Conservation (phyloP, 2,797 vertebrate genomes). For the Graptemys geographica region DNA sequence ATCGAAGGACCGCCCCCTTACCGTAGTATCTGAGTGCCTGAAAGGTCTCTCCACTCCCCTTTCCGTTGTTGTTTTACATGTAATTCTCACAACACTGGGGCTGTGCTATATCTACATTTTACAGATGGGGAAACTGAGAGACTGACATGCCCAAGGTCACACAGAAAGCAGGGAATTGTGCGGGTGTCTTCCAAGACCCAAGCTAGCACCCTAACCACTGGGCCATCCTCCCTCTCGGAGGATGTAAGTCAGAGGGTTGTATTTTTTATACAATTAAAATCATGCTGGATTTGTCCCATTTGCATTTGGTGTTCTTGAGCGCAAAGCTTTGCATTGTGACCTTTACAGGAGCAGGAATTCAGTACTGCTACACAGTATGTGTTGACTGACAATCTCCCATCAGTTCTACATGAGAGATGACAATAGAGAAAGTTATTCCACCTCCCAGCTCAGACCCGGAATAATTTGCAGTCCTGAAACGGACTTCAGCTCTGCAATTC, state of each 20-base stretch:
- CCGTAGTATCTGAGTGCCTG: neutral
- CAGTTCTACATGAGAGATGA: neutral
- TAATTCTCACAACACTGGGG: neutral
- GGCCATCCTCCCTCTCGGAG: neutral
- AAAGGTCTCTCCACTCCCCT: neutral
- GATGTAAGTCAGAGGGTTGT: neutral
- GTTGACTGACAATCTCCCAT: neutral
- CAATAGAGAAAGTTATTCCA: neutral
- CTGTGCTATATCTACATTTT: neutral
- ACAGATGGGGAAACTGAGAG: neutral
- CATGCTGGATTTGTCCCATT: neutral
- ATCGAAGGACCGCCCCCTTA: neutral
- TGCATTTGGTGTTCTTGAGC: neutral
- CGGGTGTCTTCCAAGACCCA: neutral
- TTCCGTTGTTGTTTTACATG: neutral
- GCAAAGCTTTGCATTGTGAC: neutral
- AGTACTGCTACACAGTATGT: neutral
- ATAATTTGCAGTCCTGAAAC: constrained; percentile 41
- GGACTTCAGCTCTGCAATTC: constrained; percentile 42
- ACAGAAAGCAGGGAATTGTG: neutral
- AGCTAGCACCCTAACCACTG: neutral
- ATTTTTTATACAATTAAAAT: neutral
- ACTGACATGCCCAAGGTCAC: neutral
- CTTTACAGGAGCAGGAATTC: neutral
- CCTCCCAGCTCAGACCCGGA: neutral